Evolutionary conservation across 2,797 vertebrate genomes (phyloP).

Genomic region (Hemitrygon akajei): DNA sequence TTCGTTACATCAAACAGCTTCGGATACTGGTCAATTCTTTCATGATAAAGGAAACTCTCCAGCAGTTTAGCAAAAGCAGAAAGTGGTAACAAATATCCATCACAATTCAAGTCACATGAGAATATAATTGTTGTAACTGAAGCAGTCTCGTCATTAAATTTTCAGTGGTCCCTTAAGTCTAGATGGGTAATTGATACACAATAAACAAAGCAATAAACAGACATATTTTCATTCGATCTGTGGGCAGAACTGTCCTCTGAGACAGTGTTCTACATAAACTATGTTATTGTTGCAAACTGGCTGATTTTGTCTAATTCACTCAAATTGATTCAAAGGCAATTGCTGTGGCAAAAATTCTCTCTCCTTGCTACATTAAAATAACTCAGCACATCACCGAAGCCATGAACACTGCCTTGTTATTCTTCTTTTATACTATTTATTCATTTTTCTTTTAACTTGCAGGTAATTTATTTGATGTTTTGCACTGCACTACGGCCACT

Average conservation of each 20-base stretch:
- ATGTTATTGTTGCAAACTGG: background rate
- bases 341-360: background rate
- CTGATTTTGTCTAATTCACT: background rate
- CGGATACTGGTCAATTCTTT: background rate
- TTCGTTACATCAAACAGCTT: rapidly evolving
- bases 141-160: background rate
- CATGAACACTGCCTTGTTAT: too few species aligned
- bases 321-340: background rate
- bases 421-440: too few species aligned
- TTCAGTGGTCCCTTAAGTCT: background rate
- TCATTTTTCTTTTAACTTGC: too few species aligned
- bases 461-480: too few species aligned
- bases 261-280: too few species aligned
- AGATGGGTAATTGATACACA: background rate
- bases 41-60: constrained; percentile 43
- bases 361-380: too few species aligned
- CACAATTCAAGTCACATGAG: background rate
- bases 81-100: background rate
- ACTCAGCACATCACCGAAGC: too few species aligned
- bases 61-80: constrained; percentile 40
- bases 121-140: background rate
- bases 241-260: too few species aligned
- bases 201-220: too few species aligned
- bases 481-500: too few species aligned
- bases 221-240: background rate